A percentile compares a stretch with the other conserved stretches of the same genome.
Conservation (phyloP, 1,140 invertebrate genomes). For the Camponotus pennsylvanicus region DNA sequence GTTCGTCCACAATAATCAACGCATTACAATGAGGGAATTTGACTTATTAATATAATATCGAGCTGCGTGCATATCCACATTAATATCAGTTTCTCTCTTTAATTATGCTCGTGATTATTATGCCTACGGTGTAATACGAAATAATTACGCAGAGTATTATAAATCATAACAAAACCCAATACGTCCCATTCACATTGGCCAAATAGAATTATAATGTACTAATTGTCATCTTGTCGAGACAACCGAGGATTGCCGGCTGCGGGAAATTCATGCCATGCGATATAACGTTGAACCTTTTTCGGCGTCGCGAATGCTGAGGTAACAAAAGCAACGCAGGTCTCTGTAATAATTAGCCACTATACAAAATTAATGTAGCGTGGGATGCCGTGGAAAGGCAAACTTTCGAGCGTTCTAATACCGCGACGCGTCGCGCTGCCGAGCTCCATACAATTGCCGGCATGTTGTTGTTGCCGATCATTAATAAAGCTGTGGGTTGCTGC, state of each 20-base stretch:
- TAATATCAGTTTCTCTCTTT: conserved; percentile 47
- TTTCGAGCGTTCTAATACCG: conserved; percentile 64
- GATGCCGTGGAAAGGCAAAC: conserved; percentile 66
- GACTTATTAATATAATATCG: neutral
- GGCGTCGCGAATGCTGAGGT: conserved; percentile 51
- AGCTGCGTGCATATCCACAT: neutral
- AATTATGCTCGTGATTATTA: conserved; percentile 16
- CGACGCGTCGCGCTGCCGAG: conserved; percentile 37
- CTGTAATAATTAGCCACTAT: conserved; percentile 73
- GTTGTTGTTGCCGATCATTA: conserved; percentile 70
- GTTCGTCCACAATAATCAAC: neutral
- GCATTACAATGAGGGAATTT: neutral
- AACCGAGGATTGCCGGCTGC: neutral
- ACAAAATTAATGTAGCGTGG: conserved; percentile 76
- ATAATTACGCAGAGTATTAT: conserved; percentile 24
- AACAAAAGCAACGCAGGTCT: conserved; percentile 67
- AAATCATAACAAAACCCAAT: conserved; percentile 25
- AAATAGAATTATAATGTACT: conserved; percentile 38
- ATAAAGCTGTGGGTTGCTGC: conserved; percentile 63
- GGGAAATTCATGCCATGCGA: conserved; percentile 34
- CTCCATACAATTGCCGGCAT: conserved; percentile 33
- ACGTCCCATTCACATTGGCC: conserved; percentile 26
- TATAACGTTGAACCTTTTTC: conserved; percentile 54
- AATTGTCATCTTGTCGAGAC: conserved; percentile 34
- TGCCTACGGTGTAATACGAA: neutral